A percentile compares a stretch with the other conserved stretches of the same genome.
Conservation (phyloP, 2,888 invertebrate species). For the Notodonta dromedarius region DNA sequence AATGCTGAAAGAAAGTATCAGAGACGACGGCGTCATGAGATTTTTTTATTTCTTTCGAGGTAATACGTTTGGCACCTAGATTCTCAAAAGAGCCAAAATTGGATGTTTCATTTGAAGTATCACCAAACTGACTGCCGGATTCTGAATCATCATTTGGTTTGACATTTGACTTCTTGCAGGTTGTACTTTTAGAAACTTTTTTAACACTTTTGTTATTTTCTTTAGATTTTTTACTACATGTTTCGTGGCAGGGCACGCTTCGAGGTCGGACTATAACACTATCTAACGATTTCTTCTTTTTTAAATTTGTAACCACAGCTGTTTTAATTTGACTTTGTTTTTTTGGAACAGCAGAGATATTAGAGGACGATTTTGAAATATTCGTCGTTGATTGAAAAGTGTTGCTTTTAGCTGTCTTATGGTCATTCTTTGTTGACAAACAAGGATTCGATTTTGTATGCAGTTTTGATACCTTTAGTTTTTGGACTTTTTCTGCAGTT, state of each 20-base stretch:
- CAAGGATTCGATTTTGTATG: constrained; percentile 67
- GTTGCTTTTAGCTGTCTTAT: constrained; percentile 46
- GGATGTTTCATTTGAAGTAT: constrained; percentile 68
- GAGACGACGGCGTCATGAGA: constrained; percentile 85
- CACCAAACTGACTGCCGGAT: constrained; percentile 66
- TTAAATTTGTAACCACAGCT: constrained; percentile 70
- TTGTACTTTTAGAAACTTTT: constrained; percentile 53
- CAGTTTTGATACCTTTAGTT: constrained; percentile 61
- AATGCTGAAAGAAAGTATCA: constrained; percentile 88
- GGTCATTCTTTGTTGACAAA: constrained; percentile 51
- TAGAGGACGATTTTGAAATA: constrained; percentile 67
- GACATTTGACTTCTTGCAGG: constrained; percentile 40
- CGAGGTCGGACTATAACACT: constrained; percentile 59
- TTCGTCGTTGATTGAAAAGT: constrained; percentile 49
- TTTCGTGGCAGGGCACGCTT: constrained; percentile 67
- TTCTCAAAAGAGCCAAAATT: constrained; percentile 61
- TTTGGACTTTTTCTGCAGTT: constrained; percentile 75
- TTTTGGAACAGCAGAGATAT: constrained; percentile 53
- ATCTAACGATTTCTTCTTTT: constrained; percentile 71
- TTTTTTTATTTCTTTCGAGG: constrained; percentile 78
- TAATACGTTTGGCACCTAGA: constrained; percentile 47
- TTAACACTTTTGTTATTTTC: constrained; percentile 52
- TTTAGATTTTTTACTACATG: constrained; percentile 66
- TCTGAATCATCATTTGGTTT: constrained; percentile 55
- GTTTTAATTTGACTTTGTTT: constrained; percentile 65